Conservation (phyloP, 2,797 vertebrate genomes). For the Arnoldichthys spilopterus region DNA sequence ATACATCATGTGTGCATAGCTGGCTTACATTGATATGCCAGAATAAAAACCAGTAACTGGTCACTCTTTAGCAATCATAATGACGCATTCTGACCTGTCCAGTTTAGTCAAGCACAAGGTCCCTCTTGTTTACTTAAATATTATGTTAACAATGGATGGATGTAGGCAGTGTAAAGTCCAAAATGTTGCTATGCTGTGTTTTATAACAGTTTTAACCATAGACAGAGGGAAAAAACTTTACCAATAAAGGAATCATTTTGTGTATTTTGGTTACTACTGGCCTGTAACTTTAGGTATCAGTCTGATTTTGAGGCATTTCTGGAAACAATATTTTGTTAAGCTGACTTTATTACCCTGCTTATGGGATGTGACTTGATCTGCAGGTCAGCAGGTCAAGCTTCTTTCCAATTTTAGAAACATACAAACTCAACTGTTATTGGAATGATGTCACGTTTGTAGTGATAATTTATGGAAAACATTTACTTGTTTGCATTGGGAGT, state of each 20-base stretch:
- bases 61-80: no score
- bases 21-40: no score
- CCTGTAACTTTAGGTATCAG: neutral
- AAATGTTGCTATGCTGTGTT: neutral
- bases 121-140: neutral
- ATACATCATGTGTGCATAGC: no score
- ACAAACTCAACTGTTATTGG: neutral
- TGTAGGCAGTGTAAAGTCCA: neutral
- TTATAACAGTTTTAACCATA: no score
- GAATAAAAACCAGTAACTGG: no score
- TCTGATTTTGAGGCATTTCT: neutral
- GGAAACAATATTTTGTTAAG: neutral
- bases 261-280: no score
- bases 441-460: neutral
- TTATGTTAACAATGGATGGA: neutral
- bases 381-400: neutral
- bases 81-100: no score
- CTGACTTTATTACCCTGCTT: neutral
- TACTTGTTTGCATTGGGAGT: no score
- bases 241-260: no score
- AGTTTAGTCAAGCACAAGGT: no score
- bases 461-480: neutral
- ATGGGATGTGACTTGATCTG: neutral
- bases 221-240: no score
- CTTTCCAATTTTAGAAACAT: neutral